Evolutionary conservation across 2,797 vertebrate genomes (phyloP), one percentile per base, ranked within the genome.

Genomic region (Falco peregrinus): DNA sequence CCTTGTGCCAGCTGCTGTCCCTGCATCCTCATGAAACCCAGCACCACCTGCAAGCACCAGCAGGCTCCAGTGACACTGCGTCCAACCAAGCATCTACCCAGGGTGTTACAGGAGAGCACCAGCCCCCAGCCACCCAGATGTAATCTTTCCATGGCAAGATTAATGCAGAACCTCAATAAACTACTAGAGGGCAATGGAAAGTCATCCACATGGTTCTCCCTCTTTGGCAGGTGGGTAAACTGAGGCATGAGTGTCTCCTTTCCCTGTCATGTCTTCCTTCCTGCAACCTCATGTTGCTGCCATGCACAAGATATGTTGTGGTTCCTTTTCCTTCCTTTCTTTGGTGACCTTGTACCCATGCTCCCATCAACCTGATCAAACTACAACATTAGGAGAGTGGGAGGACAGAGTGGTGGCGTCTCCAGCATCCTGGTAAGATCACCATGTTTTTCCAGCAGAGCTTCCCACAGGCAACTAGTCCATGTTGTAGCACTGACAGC

Each of bases 331-430:
- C 10, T 84, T 84, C n/a, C 12, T 70, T 56, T 43, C 69, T 22
- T 4, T 13, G 12, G 13, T 84, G 78, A 16, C 9, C 35, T 69
- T 56, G 12, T 15, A 29, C 16, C 5, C 6, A 1, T 43, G 37
- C 2, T 84, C 16, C 9, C 41, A 68, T 10, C 26, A 50, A 1
- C 16, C 12, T 37, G 11, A 16, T 22, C 31, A 54, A 73, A 12
- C 17, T 39, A 14, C 19, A n/a, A 8, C 9, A 67, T 83, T 35
- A 1, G 5, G 31, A 15, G 37, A 61, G 37, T 31, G 16, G n/a
- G 43, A 76, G 35, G 33, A 9, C 28, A 33, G 14, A 31, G 31
- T 0, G 1, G 4, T 0, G 0, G 8, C 67, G 11, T 17, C 21
- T 79, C 24, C 59, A 50, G 18, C 43, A 59, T 9, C 16, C 29